phyloP scores from a whole-genome alignment of 2,797 vertebrate genomes.

The Helicolenus hilgendorfi region DNA sequence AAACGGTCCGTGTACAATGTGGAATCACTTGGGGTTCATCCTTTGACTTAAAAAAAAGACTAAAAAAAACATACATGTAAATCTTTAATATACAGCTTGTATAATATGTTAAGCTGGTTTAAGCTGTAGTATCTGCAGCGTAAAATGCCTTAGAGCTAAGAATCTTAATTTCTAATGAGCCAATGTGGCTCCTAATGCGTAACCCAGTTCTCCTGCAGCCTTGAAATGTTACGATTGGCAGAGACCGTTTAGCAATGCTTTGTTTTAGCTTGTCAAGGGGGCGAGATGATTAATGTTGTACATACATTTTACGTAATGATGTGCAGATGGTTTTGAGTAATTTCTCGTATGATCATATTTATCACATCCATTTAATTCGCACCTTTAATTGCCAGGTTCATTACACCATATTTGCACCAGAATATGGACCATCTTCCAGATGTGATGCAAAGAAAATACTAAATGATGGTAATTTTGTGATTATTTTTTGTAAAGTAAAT shows the following conservation, averaged over 20 bases:
- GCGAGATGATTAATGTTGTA: not conserved
- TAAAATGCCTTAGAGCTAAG: not conserved
- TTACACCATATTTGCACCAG: too few relatives aligned
- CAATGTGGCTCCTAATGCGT: not conserved
- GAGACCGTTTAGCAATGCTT: not conserved
- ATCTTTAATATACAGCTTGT: not conserved
- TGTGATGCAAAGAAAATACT: not conserved
- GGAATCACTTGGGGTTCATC: too few relatives aligned
- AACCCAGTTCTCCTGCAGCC: not conserved
- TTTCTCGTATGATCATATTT: not conserved
- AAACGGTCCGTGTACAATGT: too few relatives aligned
- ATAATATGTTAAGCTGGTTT: not conserved
- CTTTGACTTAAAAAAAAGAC: too few relatives aligned
- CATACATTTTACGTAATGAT: not conserved
- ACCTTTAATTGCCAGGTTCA: not conserved
- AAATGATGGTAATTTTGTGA: not conserved
- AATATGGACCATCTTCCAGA: not conserved
- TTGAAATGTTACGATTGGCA: not conserved
- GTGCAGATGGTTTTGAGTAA: slow-evolving; percentile 8
- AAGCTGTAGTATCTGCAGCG: not conserved
- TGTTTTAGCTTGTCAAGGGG: not conserved
- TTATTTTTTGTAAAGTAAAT: not conserved
- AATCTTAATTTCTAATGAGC: not conserved
- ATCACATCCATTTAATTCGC: not conserved
- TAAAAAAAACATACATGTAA: not conserved